phyloP scores from a whole-genome alignment of 2,113 vertebrate genomes.

The Tenebrosternarchus preto region DNA sequence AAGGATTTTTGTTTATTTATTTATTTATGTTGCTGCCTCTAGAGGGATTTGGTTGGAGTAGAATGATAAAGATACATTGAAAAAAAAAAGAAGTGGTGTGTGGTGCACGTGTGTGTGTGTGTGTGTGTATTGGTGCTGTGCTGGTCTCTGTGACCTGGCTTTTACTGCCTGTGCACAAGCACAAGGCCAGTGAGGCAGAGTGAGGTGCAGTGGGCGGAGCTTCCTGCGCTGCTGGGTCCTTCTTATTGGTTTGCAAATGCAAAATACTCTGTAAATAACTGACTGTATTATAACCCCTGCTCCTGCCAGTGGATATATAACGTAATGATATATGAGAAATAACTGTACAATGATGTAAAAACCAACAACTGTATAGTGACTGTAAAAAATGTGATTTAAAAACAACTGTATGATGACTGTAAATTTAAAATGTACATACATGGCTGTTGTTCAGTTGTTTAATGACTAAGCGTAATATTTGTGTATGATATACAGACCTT shows the following conservation, averaged over 20 bases:
- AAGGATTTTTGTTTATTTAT: conserved; percentile 28
- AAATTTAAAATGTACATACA: not conserved
- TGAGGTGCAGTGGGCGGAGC: too few relatives aligned
- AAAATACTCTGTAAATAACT: too few relatives aligned
- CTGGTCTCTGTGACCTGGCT: not conserved
- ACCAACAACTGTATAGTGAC: too few relatives aligned
- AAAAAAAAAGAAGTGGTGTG: not conserved
- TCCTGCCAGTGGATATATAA: too few relatives aligned
- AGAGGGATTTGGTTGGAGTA: not conserved
- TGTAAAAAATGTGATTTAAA: not conserved
- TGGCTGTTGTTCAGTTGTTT: too few relatives aligned
- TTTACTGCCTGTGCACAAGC: conserved; percentile 23
- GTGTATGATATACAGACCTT: too few relatives aligned
- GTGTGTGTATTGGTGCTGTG: conserved; percentile 18
- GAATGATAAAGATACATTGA: conserved; percentile 11
- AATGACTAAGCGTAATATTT: too few relatives aligned
- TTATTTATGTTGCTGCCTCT: not conserved
- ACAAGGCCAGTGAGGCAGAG: not conserved
- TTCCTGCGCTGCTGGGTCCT: too few relatives aligned
- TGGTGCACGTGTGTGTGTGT: not conserved
- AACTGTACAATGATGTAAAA: not conserved
- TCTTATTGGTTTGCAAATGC: too few relatives aligned
- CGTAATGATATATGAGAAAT: not conserved
- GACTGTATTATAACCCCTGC: too few relatives aligned
- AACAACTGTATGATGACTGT: not conserved